Conservation (phyloP, 1,140 invertebrate genomes). For the Formica exsecta region DNA sequence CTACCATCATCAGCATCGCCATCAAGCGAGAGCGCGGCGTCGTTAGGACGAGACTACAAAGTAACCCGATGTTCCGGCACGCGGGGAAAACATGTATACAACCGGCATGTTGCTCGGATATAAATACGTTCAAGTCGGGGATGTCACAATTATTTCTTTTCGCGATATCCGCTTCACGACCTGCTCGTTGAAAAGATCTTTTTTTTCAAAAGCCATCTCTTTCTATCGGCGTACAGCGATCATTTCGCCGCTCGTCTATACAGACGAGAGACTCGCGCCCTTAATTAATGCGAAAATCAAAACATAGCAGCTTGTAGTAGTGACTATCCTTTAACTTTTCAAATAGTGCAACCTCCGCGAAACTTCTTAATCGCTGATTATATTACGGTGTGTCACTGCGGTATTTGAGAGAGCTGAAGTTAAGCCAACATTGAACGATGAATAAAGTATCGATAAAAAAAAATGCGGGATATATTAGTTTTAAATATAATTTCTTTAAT, state of each 20-base stretch:
- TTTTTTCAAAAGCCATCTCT: conserved; percentile 28
- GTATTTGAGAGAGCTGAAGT: conserved; percentile 15
- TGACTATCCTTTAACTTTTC: conserved; percentile 52
- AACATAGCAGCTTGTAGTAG: conserved; percentile 15
- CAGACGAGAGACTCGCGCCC: conserved; percentile 40
- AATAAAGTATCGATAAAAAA: neutral
- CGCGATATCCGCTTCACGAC: conserved; percentile 20
- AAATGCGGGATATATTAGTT: neutral
- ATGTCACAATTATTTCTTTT: conserved; percentile 52
- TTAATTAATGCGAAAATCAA: conserved; percentile 55
- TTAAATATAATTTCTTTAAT: neutral
- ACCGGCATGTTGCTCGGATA: neutral
- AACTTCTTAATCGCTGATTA: conserved; percentile 49
- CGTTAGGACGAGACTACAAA: conserved; percentile 63
- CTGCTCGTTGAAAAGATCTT: neutral
- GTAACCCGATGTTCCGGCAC: conserved; percentile 52
- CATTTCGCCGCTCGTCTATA: conserved; percentile 2
- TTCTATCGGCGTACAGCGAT: conserved; percentile 45
- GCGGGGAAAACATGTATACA: neutral
- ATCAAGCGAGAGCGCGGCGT: conserved; percentile 27
- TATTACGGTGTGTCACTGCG: conserved; percentile 47
- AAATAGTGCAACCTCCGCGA: conserved; percentile 54
- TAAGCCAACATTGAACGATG: conserved; percentile 31
- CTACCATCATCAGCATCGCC: conserved; percentile 33
- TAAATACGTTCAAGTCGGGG: conserved; percentile 54